Base-by-base conservation (phyloP, 2,797 vertebrate species). In the Bovichtus diacanthus region DNA sequence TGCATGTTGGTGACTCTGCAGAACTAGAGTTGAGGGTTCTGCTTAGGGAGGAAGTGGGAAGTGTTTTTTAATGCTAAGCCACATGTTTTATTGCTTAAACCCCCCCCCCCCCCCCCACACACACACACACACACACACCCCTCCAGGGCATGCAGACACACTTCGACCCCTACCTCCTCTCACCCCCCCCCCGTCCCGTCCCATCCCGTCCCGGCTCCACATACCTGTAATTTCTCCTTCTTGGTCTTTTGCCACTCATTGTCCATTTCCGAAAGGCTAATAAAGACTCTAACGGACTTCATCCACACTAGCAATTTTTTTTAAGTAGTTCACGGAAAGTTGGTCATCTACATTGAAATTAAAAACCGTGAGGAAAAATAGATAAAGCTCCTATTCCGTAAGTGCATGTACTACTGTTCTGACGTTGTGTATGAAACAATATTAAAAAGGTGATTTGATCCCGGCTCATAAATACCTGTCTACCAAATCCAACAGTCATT, bases 31-130 rank as follows among this genome's bases (percentile, higher is more conserved):
- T 46, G 23, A 70, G 27, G 50, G 41, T 73, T 71, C 51, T 53
- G 73, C 74, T 55, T 10, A 12, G 19, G 51, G 84, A 83, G 76
- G 87, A 89, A 90, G 78, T 86, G 68, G 59, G 54, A 65, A 59
- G 50, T 84, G 69, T 76, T 86, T 79, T 88, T 89, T 85, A 76
- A 88, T 92, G 78, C 76, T 29, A 87, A 89, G 79, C 85, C 76
- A 87, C 87, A 82, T 83, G 74, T 88, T 92, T 89, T 88, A 91
- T 88, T 84, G 80, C 83, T 61, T 84, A 76, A 80, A 70, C 43
- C 58, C 31, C 25, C 63, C 38, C 16, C 58, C 62, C 19, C 46
- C 62, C 9, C 16, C 51, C 54, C 44, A 10, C 49, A 36, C n/a
- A 39, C 13, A 25, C 46, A 44, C 41, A 50, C 21, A 15, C 53